Conservation (phyloP, 1,140 invertebrate genomes). For the Drosophila parvula region DNA sequence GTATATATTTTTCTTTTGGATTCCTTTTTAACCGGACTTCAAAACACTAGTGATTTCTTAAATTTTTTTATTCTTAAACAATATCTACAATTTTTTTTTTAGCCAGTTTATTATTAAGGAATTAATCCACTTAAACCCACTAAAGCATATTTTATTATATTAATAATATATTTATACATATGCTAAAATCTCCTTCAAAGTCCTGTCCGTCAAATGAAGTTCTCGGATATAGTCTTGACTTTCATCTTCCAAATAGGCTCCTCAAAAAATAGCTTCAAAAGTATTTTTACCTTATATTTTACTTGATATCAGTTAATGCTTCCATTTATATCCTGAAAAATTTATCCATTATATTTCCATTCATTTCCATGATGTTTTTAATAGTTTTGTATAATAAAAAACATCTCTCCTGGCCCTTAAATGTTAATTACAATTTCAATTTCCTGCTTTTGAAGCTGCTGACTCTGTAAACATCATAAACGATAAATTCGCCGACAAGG, state of each 20-base stretch:
- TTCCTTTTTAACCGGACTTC: no score
- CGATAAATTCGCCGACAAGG: background rate
- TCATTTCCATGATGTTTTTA: background rate
- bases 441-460: slow-evolving; percentile 20
- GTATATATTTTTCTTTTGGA: no score
- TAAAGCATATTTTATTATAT: no score
- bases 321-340: background rate
- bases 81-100: no score
- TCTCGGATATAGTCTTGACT: background rate
- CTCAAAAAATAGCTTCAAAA: background rate
- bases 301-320: background rate
- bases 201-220: background rate
- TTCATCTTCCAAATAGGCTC: background rate
- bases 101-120: no score
- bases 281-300: background rate
- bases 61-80: no score
- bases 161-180: background rate
- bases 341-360: background rate
- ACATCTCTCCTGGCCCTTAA: slow-evolving; percentile 7
- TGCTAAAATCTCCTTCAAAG: background rate
- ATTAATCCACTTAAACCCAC: no score
- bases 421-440: slow-evolving; percentile 35
- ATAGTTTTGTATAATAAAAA: slow-evolving; percentile 23
- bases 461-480: slow-evolving; percentile 19
- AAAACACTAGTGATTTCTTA: no score